These are phyloP conservation scores for Peromyscus aztecus DNA, from an alignment of 2,797 vertebrate species.

Conservation along the genomic window DNA sequence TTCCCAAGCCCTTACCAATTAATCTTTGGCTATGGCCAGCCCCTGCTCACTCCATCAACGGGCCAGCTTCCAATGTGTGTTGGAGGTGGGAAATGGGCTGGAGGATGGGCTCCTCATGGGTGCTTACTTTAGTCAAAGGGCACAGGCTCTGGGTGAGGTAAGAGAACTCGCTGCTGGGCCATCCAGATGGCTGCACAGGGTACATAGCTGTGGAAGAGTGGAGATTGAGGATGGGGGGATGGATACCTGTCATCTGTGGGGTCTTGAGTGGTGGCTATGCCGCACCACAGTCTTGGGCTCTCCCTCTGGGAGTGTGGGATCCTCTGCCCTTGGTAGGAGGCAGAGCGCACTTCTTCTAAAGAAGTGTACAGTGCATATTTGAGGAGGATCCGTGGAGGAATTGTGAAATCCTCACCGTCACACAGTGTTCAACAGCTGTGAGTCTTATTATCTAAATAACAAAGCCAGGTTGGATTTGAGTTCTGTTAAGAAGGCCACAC, in stretches of 20 bases:
- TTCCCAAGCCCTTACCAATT: constrained; percentile 82
- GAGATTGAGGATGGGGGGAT: accelerated
- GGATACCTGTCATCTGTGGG: not conserved
- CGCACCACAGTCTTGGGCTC: not conserved
- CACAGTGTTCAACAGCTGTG: not conserved
- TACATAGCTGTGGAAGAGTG: not conserved
- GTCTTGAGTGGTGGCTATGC: not conserved
- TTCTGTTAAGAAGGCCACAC: not conserved
- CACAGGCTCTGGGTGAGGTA: not conserved
- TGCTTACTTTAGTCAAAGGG: not conserved
- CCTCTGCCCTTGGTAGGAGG: not conserved
- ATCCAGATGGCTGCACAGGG: accelerated
- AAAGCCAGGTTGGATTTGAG: not conserved
- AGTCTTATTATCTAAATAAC: not conserved
- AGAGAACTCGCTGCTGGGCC: not conserved
- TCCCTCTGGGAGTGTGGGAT: not conserved
- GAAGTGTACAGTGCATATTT: not conserved
- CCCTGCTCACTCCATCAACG: constrained; percentile 46
- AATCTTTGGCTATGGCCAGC: constrained; percentile 74
- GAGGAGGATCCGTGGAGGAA: not conserved
- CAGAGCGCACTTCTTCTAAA: not conserved
- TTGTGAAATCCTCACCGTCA: not conserved
- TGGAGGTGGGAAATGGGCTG: not conserved
- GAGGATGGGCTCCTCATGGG: not conserved
- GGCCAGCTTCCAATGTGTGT: not conserved